Percentiles rank a stretch among this genome's conserved stretches.
phyloP scores from a whole-genome alignment of 1,140 invertebrate genomes.

The Lepidurus couesii region DNA sequence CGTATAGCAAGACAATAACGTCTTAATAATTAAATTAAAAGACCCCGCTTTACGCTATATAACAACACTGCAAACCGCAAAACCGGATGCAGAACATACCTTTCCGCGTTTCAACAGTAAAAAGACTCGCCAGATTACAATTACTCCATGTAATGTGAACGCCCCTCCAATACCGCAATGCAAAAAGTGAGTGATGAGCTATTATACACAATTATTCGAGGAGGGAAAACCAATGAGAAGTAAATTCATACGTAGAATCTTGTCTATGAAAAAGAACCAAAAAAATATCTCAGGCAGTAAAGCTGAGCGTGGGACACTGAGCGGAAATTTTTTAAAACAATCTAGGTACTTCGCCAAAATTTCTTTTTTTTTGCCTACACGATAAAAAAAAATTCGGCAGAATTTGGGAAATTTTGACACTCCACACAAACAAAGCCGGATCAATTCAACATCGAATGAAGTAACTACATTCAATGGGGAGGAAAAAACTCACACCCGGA shows the following conservation, averaged over 20 bases:
- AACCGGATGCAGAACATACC: background rate
- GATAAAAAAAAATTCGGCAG: background rate
- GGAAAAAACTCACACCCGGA: slow-evolving; percentile 6
- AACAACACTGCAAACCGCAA: too few relatives aligned
- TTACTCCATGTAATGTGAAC: slow-evolving; percentile 19
- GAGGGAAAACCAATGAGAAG: background rate
- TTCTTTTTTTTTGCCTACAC: background rate
- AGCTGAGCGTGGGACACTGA: slow-evolving; percentile 3
- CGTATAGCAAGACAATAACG: too few relatives aligned
- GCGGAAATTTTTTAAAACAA: background rate
- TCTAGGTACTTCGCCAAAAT: background rate
- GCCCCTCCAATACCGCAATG: slow-evolving; percentile 20
- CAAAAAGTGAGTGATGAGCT: slow-evolving; percentile 15
- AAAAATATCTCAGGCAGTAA: background rate
- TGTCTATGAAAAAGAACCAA: background rate
- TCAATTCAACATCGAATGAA: background rate
- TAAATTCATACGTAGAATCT: background rate
- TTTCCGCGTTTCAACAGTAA: background rate
- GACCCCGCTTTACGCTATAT: too few relatives aligned
- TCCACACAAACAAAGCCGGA: background rate
- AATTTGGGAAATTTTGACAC: background rate
- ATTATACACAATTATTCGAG: slow-evolving; percentile 10
- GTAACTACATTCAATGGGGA: background rate
- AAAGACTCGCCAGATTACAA: background rate
- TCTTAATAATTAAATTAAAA: too few relatives aligned